phyloP scores from a whole-genome alignment of 2,888 invertebrate species.

The Calameuta filiformis region DNA sequence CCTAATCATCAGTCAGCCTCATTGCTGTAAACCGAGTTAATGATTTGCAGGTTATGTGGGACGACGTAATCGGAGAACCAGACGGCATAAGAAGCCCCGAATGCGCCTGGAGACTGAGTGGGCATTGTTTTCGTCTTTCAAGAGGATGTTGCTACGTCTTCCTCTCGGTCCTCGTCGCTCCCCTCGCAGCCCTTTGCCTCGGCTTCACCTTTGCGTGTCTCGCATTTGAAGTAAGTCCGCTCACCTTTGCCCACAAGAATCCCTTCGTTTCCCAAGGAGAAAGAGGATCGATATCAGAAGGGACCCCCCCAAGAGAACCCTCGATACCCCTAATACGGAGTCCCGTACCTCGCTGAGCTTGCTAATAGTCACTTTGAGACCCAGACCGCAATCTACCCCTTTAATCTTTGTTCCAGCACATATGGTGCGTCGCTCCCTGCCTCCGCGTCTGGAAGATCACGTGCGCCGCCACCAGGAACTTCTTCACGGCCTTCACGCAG shows the following conservation, averaged over 20 bases:
- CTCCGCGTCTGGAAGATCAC: conserved; percentile 76
- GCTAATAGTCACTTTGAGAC: too few relatives aligned
- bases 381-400: too few relatives aligned
- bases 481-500: conserved; percentile 71
- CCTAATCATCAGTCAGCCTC: too few relatives aligned
- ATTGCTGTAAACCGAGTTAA: not conserved
- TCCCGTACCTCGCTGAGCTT: too few relatives aligned
- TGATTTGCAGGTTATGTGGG: conserved; percentile 73
- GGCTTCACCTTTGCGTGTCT: conserved; percentile 78
- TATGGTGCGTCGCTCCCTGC: conserved; percentile 79
- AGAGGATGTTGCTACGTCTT: conserved; percentile 78
- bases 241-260: too few relatives aligned
- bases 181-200: conserved; percentile 75
- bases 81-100: conserved; percentile 77
- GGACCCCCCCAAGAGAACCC: not conserved
- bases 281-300: too few relatives aligned
- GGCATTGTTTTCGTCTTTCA: conserved; percentile 74
- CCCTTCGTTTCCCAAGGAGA: too few relatives aligned
- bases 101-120: conserved; percentile 77
- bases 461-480: conserved; percentile 72
- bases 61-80: conserved; percentile 79
- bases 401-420: conserved; percentile 70
- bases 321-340: not conserved
- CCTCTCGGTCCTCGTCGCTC: conserved; percentile 74
- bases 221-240: conserved; percentile 73